phyloP scores from a whole-genome alignment of 2,888 invertebrate genomes.

The Polia nebulosa region DNA sequence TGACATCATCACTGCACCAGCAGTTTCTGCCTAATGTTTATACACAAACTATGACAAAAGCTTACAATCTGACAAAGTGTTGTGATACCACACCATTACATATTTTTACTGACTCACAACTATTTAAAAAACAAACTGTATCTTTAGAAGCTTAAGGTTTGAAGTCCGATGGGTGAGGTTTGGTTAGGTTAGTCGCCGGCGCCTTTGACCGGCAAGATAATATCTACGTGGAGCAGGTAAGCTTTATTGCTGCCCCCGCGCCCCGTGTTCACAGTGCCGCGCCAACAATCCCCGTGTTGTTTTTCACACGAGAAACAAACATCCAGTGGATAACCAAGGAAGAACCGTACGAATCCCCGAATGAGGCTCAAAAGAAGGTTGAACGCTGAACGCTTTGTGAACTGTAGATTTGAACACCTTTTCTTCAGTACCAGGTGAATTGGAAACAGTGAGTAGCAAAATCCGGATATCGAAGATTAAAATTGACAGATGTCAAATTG shows the following conservation, averaged over 20 bases:
- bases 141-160: constrained; percentile 57
- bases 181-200: constrained; percentile 78
- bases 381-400: background rate
- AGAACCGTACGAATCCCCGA: constrained; percentile 6
- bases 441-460: background rate
- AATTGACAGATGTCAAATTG: constrained; percentile 38
- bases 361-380: background rate
- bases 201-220: constrained; percentile 89
- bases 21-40: constrained; percentile 75
- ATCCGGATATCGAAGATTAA: constrained; percentile 32
- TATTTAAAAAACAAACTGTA: constrained; percentile 62
- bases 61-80: constrained; percentile 88
- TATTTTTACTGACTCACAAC: constrained; percentile 73
- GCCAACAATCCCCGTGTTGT: constrained; percentile 76
- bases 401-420: constrained; percentile 7
- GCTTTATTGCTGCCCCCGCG: constrained; percentile 82
- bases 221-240: constrained; percentile 89
- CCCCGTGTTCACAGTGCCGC: constrained; percentile 69
- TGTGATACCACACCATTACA: constrained; percentile 89
- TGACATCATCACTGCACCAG: constrained; percentile 68
- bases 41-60: constrained; percentile 86
- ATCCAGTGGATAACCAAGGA: constrained; percentile 26
- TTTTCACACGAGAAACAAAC: constrained; percentile 79
- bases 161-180: constrained; percentile 52
- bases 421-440: constrained; percentile 10